phyloP scores from a whole-genome alignment of 2,888 invertebrate species.

The Drosophila eohydei region DNA sequence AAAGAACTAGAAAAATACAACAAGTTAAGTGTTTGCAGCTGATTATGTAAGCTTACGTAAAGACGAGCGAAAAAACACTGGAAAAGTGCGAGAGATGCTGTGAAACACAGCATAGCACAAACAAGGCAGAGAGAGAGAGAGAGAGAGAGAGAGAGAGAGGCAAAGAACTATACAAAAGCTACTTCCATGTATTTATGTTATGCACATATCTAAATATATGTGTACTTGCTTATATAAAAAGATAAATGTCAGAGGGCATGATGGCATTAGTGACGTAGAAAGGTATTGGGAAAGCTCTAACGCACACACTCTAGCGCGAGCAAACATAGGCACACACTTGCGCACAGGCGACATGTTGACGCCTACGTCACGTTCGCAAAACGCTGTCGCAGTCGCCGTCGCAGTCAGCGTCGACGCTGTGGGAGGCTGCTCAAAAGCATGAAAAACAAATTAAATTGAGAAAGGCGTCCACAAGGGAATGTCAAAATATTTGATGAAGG shows the following conservation, averaged over 20 bases:
- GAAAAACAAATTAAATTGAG: constrained; percentile 50
- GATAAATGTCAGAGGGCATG: constrained; percentile 74
- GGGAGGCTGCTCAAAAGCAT: constrained; percentile 46
- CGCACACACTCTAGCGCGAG: constrained; percentile 17
- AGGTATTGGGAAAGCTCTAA: constrained; percentile 40
- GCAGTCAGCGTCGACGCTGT: constrained; percentile 27
- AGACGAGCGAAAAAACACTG: constrained; percentile 44
- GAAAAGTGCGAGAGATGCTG: constrained; percentile 41
- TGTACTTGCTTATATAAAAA: constrained; percentile 7
- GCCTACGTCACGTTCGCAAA: constrained; percentile 43
- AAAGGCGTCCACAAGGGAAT: constrained; percentile 39
- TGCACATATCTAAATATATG: constrained; percentile 5
- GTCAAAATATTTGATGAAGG: constrained; percentile 60
- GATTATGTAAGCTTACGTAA: constrained; percentile 71
- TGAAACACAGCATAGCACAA: constrained; percentile 4
- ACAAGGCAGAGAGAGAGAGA: constrained; percentile 3
- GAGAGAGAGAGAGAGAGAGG: background rate
- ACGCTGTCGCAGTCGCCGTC: constrained; percentile 25
- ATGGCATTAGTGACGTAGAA: constrained; percentile 59
- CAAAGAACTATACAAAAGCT: background rate
- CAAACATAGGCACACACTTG: constrained; percentile 10
- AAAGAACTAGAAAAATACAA: constrained; percentile 37
- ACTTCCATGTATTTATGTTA: constrained; percentile 4
- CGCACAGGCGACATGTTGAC: constrained; percentile 29
- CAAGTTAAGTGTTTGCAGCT: constrained; percentile 23